These are phyloP conservation scores for Harpagus bidentatus DNA, from an alignment of 2,113 vertebrate species.

Conservation along the genomic window DNA sequence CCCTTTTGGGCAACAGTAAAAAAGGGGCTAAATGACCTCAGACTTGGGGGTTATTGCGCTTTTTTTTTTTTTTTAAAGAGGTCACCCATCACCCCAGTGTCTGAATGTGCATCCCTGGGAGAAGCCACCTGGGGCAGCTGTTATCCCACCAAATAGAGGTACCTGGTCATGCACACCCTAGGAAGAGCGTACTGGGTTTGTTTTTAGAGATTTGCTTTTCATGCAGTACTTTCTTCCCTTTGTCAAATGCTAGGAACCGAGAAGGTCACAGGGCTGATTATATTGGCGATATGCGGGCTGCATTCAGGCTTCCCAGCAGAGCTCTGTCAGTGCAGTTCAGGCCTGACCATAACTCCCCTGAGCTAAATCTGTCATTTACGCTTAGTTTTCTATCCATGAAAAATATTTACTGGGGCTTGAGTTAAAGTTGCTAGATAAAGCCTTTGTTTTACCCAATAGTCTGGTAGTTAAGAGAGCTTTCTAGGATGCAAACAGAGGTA, in stretches of 20 bases:
- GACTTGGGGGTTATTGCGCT: not conserved
- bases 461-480: constrained; percentile 14
- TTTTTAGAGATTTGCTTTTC: not conserved
- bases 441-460: not conserved
- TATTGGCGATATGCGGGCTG: constrained; percentile 16
- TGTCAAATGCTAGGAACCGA: not conserved
- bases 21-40: not conserved
- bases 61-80: not conserved
- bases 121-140: not conserved
- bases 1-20: not conserved
- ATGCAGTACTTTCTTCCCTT: not conserved
- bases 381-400: constrained; percentile 36
- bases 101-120: not conserved
- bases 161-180: not conserved
- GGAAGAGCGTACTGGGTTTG: not conserved
- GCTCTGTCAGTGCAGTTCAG: constrained; percentile 42
- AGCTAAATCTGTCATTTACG: constrained; percentile 40
- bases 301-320: constrained; percentile 34
- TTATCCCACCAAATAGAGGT: not conserved
- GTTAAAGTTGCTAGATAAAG: constrained; percentile 28
- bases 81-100: not conserved
- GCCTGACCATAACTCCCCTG: constrained; percentile 28
- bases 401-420: constrained; percentile 38
- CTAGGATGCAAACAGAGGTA: not conserved
- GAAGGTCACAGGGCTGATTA: constrained; percentile 54